Conservation (phyloP, 2,888 invertebrate genomes). For the Imbricaverruca yamaguchii region DNA sequence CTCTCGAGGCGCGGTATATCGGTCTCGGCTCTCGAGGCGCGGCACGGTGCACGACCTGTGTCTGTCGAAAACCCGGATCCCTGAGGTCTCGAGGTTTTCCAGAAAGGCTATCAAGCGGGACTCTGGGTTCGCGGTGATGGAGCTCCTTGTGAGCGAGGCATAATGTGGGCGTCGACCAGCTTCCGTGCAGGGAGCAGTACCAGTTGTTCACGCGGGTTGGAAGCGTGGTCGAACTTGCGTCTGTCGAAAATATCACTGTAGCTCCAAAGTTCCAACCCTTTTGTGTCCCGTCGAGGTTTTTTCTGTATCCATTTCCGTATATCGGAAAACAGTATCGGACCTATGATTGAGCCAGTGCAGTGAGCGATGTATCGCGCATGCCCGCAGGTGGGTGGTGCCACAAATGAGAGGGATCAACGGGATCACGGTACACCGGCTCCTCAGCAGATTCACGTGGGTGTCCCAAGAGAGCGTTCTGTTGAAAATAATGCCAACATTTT, state of each 20-base stretch:
- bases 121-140: background rate
- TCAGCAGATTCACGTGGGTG: background rate
- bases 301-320: background rate
- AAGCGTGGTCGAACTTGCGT: background rate
- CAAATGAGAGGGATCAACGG: background rate
- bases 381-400: background rate
- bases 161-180: background rate
- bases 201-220: background rate
- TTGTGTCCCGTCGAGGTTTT: background rate
- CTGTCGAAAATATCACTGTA: background rate
- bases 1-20: too few species aligned
- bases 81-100: background rate
- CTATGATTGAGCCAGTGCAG: background rate
- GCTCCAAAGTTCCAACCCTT: background rate
- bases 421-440: background rate
- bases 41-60: too few species aligned
- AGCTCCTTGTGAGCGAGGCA: background rate
- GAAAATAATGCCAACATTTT: background rate
- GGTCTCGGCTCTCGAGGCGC: too few species aligned
- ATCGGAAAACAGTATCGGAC: background rate
- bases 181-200: background rate
- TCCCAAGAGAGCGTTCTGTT: background rate
- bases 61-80: background rate
- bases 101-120: background rate
- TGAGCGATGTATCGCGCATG: background rate